Evolutionary conservation across 2,113 vertebrate genomes (phyloP).

Genomic region (Sphyrna mokarran): DNA sequence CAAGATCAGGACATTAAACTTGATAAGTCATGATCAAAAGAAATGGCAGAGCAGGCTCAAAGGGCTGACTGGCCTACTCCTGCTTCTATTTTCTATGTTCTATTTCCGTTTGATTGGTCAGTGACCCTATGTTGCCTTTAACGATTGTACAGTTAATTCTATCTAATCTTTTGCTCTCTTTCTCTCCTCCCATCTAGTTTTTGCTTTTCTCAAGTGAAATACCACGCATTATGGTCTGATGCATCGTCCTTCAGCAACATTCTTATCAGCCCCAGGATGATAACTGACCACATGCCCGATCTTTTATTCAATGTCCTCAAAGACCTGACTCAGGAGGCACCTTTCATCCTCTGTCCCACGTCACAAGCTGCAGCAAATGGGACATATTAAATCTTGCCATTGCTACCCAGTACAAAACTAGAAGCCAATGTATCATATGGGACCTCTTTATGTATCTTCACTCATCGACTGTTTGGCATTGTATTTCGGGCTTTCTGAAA

Average conservation of each 20-base stretch:
- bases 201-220: constrained; percentile 71
- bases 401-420: not conserved
- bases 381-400: constrained; percentile 42
- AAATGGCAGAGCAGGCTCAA: too few species aligned
- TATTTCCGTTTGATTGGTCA: not conserved
- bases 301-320: constrained; percentile 67
- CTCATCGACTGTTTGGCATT: not conserved
- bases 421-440: not conserved
- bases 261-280: constrained; percentile 88
- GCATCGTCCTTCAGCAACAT: constrained; percentile 73
- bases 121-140: not conserved
- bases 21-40: too few species aligned
- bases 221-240: constrained; percentile 68
- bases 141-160: not conserved
- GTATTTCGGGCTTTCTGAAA: not conserved
- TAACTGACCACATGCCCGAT: constrained; percentile 88
- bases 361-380: constrained; percentile 38
- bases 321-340: constrained; percentile 57
- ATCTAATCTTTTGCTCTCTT: not conserved
- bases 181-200: constrained; percentile 52
- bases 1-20: too few species aligned
- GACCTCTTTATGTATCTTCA: not conserved
- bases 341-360: constrained; percentile 63
- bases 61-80: too few species aligned
- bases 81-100: too few species aligned